Evolutionary conservation across 1,140 invertebrate genomes (phyloP), one percentile per base, ranked within the genome.

Genomic region (Streblospio benedicti): DNA sequence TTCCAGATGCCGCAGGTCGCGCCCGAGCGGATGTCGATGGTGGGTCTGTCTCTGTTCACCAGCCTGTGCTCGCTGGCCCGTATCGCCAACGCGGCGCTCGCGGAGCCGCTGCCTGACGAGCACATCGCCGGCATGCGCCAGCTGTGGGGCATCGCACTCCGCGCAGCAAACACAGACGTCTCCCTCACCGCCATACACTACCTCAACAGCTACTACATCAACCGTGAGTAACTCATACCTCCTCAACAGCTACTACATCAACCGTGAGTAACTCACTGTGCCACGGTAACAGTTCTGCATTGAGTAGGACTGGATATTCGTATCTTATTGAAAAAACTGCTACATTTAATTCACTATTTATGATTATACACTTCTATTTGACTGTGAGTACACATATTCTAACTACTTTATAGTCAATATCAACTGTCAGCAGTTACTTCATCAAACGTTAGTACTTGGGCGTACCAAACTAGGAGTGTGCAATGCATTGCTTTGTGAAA

Each of bases 151-250:
- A 93, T 96, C 62, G 92, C 92, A 0, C 76, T 95, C 0, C 81
- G 87, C 63, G 90, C 91, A 0, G 86, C 86, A 61, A 93, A 88
- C 72, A 92, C 89, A 35, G 91, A 95, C 74, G 92, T 95, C 0
- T 93, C 90, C 61, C 87, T 93, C 84, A 87, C 90, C 4, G 91
- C 92, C 0, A 95, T 94, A 59, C 90, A 94, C 70, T 92, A 92
- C 71, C 80, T 95, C 32, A 95, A 94, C 71, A 86, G 86, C 67
- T 93, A 90, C 70, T 96, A 94, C 75, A 91, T 94, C 82, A 89
- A 89, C 27, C 85, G 89, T 63, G 88, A 91, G 73, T 69, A 49
- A 6, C 5, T 25, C 20, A 12, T 57, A n/a, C n/a, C 35, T 18
- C 9, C n/a, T 41, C n/a, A 12, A n/a, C n/a, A 41, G 35, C 9